Percentiles rank a stretch among this genome's conserved stretches.
Evolutionary conservation across 2,888 invertebrate species (phyloP).

Genomic region (Heliconius erato): DNA sequence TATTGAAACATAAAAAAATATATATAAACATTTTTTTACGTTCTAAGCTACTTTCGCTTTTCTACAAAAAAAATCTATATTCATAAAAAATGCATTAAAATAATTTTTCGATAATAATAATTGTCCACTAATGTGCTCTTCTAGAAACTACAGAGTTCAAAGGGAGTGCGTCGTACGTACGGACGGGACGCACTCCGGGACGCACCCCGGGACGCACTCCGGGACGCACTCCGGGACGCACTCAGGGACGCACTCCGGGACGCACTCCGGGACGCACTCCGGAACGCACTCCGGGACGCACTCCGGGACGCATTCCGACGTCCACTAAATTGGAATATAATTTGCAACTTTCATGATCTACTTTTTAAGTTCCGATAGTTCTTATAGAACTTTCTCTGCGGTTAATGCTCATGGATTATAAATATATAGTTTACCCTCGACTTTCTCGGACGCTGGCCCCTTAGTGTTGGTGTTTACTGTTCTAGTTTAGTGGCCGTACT

Average conservation of each 20-base stretch:
- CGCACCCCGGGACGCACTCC: background rate
- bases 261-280: no score
- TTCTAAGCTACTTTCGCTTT: background rate
- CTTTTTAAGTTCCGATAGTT: constrained; percentile 36
- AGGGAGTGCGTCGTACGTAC: no score
- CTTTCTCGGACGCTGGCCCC: background rate
- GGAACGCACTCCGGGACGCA: no score
- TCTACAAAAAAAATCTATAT: background rate
- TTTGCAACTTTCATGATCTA: constrained; percentile 22
- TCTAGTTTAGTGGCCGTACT: no score
- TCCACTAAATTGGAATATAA: constrained; percentile 14
- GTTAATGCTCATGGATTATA: constrained; percentile 22
- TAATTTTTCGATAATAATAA: background rate
- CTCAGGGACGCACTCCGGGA: no score
- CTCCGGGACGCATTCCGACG: background rate
- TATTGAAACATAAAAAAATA: background rate
- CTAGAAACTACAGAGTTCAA: no score
- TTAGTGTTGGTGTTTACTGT: background rate
- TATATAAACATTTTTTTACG: background rate
- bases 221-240: no score
- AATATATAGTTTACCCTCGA: constrained; percentile 9
- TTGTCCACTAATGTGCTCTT: no score
- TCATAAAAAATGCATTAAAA: background rate
- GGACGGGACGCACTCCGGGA: no score
- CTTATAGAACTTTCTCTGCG: constrained; percentile 39